A percentile compares a stretch with the other conserved stretches of the same genome.
Evolutionary conservation across 2,888 invertebrate genomes (phyloP).

Genomic region (Chymomyza fuscimana): DNA sequence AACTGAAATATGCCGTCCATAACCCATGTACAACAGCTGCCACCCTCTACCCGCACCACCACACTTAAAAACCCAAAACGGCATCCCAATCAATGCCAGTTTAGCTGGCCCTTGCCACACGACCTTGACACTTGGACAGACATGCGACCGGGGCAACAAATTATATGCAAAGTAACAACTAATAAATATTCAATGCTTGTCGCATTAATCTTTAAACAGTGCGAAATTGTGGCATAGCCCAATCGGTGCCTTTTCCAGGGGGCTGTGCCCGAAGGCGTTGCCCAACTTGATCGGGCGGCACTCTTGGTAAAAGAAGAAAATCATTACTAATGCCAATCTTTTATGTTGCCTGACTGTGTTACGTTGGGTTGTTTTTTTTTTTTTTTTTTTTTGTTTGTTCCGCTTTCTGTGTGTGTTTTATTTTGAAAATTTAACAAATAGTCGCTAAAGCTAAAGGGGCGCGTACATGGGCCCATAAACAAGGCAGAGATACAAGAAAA

Average conservation of each 20-base stretch:
- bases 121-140: background rate
- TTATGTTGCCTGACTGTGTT: conserved; percentile 35
- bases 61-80: background rate
- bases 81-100: conserved; percentile 63
- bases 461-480: conserved; percentile 61
- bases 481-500: conserved; percentile 37
- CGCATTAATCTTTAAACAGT: conserved; percentile 73
- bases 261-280: background rate
- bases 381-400: conserved; percentile 8
- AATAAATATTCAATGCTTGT: conserved; percentile 73
- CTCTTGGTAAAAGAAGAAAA: conserved; percentile 39
- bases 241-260: background rate
- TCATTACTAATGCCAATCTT: conserved; percentile 74
- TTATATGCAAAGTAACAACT: conserved; percentile 73
- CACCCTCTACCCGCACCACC: too few species aligned
- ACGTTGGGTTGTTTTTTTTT: background rate
- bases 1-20: background rate
- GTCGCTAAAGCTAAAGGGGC: conserved; percentile 68
- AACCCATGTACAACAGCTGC: background rate
- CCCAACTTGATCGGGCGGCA: conserved; percentile 19
- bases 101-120: background rate
- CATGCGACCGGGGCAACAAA: conserved; percentile 51
- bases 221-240: conserved; percentile 40
- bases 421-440: conserved; percentile 74
- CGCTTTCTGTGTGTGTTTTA: conserved; percentile 44